Conservation (phyloP, 2,113 vertebrate species). For the Dipodomys ordii region DNA sequence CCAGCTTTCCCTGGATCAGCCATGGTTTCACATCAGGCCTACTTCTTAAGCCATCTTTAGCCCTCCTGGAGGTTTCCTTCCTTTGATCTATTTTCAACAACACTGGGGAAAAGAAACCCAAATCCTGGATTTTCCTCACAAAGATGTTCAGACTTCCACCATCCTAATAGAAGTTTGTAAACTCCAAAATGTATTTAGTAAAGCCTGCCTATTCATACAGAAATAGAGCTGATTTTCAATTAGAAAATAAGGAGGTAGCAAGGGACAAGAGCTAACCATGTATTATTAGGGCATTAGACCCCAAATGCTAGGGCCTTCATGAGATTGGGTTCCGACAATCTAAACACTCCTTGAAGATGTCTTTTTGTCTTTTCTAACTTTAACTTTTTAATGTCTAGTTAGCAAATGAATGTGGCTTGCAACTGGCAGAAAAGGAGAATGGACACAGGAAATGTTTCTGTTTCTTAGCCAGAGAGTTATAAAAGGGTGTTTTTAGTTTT, state of each 20-base stretch:
- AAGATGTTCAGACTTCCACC: background rate
- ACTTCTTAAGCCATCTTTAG: background rate
- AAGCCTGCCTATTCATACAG: background rate
- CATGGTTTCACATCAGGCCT: background rate
- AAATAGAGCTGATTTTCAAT: background rate
- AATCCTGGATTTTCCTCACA: background rate
- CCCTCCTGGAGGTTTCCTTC: background rate
- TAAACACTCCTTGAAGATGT: background rate
- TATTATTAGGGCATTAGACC: background rate
- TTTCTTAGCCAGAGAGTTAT: background rate
- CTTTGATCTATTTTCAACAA: background rate
- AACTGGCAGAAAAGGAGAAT: background rate
- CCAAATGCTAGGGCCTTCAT: background rate
- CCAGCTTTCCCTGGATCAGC: background rate
- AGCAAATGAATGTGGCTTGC: background rate
- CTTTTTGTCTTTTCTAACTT: background rate
- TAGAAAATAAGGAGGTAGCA: accelerated
- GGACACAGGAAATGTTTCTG: background rate
- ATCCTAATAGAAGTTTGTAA: background rate
- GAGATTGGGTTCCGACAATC: background rate
- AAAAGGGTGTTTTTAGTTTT: background rate
- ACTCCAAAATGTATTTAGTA: background rate
- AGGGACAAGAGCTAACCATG: background rate
- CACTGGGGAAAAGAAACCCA: background rate
- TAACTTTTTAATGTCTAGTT: background rate